Evolutionary conservation across 2,888 invertebrate genomes (phyloP).

Genomic region (Artemia sinica): DNA sequence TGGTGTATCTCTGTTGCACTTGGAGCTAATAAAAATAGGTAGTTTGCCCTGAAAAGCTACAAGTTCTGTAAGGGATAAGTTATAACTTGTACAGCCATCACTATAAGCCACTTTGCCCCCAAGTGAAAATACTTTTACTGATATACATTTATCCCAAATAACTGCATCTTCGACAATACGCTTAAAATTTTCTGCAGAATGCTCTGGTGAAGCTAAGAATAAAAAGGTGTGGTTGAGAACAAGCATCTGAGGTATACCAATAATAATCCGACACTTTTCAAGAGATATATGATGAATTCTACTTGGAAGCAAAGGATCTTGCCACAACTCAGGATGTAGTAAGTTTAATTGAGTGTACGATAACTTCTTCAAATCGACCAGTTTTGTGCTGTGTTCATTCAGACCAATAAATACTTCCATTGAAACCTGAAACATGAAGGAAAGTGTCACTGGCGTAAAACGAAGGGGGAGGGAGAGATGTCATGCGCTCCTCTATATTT

Average conservation of each 20-base stretch:
- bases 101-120: background rate
- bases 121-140: background rate
- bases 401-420: background rate
- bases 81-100: background rate
- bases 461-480: no score
- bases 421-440: background rate
- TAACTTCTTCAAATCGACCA: no score
- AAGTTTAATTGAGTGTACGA: background rate
- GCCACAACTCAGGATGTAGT: background rate
- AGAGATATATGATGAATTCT: background rate
- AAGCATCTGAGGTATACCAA: background rate
- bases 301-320: background rate
- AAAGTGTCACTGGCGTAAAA: background rate
- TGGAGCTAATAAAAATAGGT: background rate
- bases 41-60: background rate
- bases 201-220: background rate
- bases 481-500: no score
- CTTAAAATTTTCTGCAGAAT: background rate
- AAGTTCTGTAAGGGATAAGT: background rate
- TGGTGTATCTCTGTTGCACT: background rate
- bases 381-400: background rate
- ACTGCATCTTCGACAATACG: conserved; percentile 1
- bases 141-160: background rate
- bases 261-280: background rate
- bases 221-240: background rate